Evolutionary conservation across 2,113 vertebrate species (phyloP), one percentile per base, ranked within the genome.

Genomic region (Aix galericulata): DNA sequence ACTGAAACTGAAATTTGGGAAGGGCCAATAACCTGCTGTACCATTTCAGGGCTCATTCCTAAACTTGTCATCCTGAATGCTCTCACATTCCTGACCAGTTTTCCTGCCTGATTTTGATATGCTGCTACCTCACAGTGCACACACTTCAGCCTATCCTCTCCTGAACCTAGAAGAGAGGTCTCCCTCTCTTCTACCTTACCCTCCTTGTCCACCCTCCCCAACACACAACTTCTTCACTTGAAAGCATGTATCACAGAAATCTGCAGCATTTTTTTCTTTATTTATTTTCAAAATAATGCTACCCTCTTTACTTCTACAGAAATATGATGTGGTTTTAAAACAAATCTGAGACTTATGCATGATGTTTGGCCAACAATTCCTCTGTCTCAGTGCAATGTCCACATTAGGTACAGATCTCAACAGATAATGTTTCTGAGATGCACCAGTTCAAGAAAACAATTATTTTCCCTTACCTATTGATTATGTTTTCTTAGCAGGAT

Each of bases 131-230:
- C 38, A 53, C 6, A 1, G 1, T 23, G 7, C 14, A 68, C 8
- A 10, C 3, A 32, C 31, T 75, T 82, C 14, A n/a, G 5, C 21
- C 64, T 52, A 17, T 34, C 2, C 26, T 62, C 18, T 44, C 26
- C 14, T 63, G 8, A 42, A 15, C 3, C 38, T 60, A n/a, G 23
- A n/a, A 4, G n/a, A n/a, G n/a, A n/a, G 17, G 3, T 46, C 29
- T 11, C 6, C 7, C 9, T 50, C 16, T 11, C 25, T 27, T 34
- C 48, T 25, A 26, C 0, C 0, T 58, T 11, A 48, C 2, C 7
- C 48, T 52, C 62, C 17, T 8, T 63, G 55, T 68, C 69, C 20
- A 79, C 3, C 5, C 13, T 66, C 8, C 6, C 5, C 29, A 58
- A 66, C 17, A 58, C n/a, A 48, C 27, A 59, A 26, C 8, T 16